Evolutionary conservation across 2,797 vertebrate species (phyloP), one percentile per base, ranked within the genome.

Genomic region (Phyllotis vaccarum): DNA sequence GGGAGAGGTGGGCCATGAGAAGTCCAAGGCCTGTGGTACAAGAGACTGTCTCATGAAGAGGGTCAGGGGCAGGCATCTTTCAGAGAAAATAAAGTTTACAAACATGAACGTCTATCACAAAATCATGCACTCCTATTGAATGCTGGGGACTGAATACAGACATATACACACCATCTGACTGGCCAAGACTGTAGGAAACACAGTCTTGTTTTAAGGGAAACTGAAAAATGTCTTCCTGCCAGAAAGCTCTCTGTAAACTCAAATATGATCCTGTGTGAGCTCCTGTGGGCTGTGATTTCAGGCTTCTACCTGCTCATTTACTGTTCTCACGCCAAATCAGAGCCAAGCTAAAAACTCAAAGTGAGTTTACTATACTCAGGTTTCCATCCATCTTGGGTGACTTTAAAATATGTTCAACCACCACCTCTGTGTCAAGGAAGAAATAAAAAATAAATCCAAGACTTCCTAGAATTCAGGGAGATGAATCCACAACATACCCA

Each of bases 261-360:
- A 37, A 40, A 82, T 9, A 62, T 1, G 56, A 37, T 54, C 56
- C 52, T 7, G 4, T 17, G 56, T 29, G 80, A 82, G 37, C 9
- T 60, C 37, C 79, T 40, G 29, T 29, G 12, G 29, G 62, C 62
- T 64, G 29, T 14, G 29, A 34, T 3, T 31, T 21, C 58, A 37
- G 21, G 10, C 31, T 1, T 1, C 13, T 4, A 31, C 27, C 7
- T 43, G 16, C 24, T 49, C 29, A 10, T 9, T 68, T 16, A 56
- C 2, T 31, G 7, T 7, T 16, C 68, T 58, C 0, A 1, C 16
- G 37, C 17, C 56, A 68, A 54, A 74, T 31, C 40, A 0, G 2
- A 6, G 68, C 34, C 5, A 8, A 40, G 37, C 19, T 76, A 58
- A 40, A 29, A 60, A 27, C 40, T 21, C 72, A 60, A 86, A 89